Percentiles rank a stretch among this genome's conserved stretches.
These are phyloP conservation scores for Propithecus perrieri DNA, from an alignment of 2,797 vertebrate genomes.

Conservation along the genomic window DNA sequence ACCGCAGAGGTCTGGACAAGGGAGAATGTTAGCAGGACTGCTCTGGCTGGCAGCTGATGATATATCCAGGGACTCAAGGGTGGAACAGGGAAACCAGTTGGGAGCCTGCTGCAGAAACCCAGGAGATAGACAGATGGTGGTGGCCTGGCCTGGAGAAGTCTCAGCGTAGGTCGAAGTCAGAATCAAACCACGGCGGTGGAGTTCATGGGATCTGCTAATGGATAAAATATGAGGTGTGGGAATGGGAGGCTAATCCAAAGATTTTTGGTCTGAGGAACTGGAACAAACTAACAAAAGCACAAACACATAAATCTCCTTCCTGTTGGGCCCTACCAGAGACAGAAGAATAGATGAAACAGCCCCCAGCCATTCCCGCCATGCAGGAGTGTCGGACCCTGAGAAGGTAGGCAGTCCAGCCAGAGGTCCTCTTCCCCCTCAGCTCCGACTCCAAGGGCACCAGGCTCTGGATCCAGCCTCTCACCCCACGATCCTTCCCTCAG, in stretches of 20 bases:
- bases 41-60: not conserved
- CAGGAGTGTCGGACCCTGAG: not conserved
- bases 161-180: not conserved
- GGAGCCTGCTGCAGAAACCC: not conserved
- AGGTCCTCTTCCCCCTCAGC: not conserved
- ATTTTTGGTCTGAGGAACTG: not conserved
- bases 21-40: not conserved
- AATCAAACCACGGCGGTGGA: not conserved
- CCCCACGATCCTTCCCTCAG: not conserved
- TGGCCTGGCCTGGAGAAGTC: not conserved
- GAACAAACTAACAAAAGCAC: not conserved
- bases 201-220: not conserved
- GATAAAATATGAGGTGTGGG: not conserved
- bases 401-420: not conserved
- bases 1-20: not conserved
- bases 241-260: not conserved
- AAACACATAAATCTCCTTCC: not conserved
- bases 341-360: not conserved
- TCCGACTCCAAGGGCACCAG: not conserved
- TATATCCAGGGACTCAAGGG: not conserved
- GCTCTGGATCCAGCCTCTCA: not conserved
- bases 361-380: not conserved
- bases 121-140: accelerated
- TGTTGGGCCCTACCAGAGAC: not conserved
- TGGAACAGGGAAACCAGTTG: not conserved